Conservation (phyloP, 2,888 invertebrate species). For the Endomychus coccineus region DNA sequence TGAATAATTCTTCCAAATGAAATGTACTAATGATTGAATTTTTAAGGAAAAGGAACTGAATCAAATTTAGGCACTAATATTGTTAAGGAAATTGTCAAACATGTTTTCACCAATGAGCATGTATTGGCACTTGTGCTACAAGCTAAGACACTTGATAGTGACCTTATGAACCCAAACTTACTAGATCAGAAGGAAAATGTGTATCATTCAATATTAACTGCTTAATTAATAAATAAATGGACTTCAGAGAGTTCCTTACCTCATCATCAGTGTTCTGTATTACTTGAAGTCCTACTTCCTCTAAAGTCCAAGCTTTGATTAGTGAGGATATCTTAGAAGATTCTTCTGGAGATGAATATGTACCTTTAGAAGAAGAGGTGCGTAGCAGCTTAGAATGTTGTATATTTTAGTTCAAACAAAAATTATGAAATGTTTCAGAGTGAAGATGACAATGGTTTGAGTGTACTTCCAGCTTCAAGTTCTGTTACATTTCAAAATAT, state of each 20-base stretch:
- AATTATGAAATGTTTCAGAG: too few relatives aligned
- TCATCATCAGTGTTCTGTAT: too few relatives aligned
- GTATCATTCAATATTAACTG: too few relatives aligned
- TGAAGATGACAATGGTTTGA: constrained; percentile 70
- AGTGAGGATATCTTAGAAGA: constrained; percentile 60
- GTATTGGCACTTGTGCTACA: constrained; percentile 66
- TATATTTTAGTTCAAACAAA: too few relatives aligned
- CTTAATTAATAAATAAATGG: too few relatives aligned
- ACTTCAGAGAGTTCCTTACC: too few relatives aligned
- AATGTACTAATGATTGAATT: too few relatives aligned
- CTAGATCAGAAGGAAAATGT: constrained; percentile 63
- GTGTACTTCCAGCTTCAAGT: too few relatives aligned
- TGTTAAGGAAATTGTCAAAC: constrained; percentile 78
- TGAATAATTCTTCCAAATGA: too few relatives aligned
- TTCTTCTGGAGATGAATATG: constrained; percentile 74
- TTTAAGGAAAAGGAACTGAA: constrained; percentile 67
- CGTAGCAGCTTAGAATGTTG: too few relatives aligned
- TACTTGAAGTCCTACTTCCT: too few relatives aligned
- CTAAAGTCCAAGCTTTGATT: constrained; percentile 52
- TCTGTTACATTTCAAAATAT: too few relatives aligned
- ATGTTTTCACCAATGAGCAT: constrained; percentile 83
- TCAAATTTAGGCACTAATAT: constrained; percentile 70
- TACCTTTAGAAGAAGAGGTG: constrained; percentile 47
- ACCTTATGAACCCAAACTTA: constrained; percentile 58
- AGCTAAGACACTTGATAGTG: constrained; percentile 30